These are phyloP conservation scores for Priocnemis perturbator DNA, from an alignment of 2,888 invertebrate species.

Conservation along the genomic window DNA sequence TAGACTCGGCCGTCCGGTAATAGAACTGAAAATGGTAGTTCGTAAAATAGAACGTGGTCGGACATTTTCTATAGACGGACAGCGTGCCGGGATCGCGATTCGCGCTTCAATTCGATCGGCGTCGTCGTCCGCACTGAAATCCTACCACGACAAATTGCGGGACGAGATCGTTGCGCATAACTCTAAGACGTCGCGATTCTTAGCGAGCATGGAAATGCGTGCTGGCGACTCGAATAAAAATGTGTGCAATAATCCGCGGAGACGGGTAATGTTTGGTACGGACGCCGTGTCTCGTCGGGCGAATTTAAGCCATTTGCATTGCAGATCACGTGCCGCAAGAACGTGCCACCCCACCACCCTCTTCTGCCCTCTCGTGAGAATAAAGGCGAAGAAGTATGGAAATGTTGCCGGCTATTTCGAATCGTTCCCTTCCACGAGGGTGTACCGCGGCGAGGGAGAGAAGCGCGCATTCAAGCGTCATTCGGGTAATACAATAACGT, in stretches of 20 bases:
- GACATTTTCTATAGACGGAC: too few species aligned
- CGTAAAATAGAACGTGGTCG: too few species aligned
- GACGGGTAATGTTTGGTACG: constrained; percentile 43
- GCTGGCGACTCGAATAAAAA: background rate
- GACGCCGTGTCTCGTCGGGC: constrained; percentile 53
- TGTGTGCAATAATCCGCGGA: constrained; percentile 34
- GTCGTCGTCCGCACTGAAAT: too few species aligned
- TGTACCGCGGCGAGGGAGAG: constrained; percentile 44
- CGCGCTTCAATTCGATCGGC: too few species aligned
- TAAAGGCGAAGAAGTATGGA: constrained; percentile 72
- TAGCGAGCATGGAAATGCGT: too few species aligned
- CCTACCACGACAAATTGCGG: too few species aligned
- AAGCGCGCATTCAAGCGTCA: background rate
- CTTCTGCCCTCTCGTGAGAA: constrained; percentile 47
- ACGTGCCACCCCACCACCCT: constrained; percentile 46
- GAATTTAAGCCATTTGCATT: constrained; percentile 70
- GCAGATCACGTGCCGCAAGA: constrained; percentile 69
- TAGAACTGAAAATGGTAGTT: too few species aligned
- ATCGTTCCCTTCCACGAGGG: constrained; percentile 66
- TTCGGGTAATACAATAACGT: constrained; percentile 24
- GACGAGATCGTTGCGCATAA: too few species aligned
- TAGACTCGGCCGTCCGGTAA: too few species aligned
- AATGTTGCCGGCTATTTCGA: constrained; percentile 72
- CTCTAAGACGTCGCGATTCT: too few species aligned
- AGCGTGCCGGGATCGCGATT: too few species aligned